Conservation (phyloP, 2,113 vertebrate genomes). For the Orthochromis malagaraziensis region DNA sequence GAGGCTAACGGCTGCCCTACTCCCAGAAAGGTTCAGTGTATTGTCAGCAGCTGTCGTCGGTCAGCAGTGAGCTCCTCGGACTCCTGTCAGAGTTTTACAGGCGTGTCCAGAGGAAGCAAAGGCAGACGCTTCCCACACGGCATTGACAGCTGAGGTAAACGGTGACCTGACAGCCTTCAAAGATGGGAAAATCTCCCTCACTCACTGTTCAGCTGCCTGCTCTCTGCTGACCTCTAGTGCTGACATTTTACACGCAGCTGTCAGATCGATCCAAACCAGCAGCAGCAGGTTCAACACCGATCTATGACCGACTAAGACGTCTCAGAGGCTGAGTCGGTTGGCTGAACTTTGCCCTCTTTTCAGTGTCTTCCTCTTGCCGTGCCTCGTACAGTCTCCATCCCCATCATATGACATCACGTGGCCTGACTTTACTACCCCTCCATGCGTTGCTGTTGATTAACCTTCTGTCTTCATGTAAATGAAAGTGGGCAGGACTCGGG, state of each 20-base stretch:
- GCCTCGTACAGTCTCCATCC: neutral
- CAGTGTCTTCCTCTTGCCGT: neutral
- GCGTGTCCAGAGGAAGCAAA: neutral
- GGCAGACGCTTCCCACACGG: neutral
- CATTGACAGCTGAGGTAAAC: neutral
- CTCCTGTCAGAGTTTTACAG: neutral
- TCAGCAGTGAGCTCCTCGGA: neutral
- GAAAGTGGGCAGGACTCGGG: neutral
- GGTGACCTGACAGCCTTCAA: neutral
- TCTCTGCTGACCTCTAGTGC: neutral
- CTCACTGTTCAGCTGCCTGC: neutral
- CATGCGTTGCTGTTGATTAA: neutral
- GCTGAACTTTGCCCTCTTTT: neutral
- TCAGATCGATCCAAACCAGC: neutral
- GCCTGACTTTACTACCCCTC: neutral
- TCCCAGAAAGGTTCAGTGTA: neutral
- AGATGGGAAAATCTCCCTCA: neutral
- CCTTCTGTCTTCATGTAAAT: neutral
- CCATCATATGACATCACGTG: neutral
- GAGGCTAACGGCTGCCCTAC: neutral
- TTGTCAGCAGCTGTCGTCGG: neutral
- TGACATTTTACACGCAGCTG: too few species aligned
- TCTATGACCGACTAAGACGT: neutral
- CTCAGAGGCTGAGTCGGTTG: neutral
- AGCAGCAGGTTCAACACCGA: neutral